phyloP scores from a whole-genome alignment of 1,140 invertebrate genomes.

The Drosophila sp. region DNA sequence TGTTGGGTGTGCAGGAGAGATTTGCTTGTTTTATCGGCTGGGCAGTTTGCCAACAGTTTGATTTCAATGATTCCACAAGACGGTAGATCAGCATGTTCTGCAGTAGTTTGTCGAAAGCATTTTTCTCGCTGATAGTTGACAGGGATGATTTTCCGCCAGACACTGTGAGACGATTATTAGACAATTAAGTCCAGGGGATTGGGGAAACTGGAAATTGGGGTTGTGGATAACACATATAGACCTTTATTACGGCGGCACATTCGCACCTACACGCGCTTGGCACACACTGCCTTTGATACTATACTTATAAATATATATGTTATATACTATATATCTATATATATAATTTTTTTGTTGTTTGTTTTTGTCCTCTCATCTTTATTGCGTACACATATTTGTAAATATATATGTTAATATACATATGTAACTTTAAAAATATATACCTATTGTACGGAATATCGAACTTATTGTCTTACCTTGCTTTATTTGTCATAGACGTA shows the following conservation, averaged over 20 bases:
- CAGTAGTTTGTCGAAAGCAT: neutral
- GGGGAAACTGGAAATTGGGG: neutral
- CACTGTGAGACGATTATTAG: constrained; percentile 4
- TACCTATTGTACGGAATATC: neutral
- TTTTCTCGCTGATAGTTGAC: neutral
- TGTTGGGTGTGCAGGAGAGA: neutral
- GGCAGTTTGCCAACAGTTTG: constrained; percentile 25
- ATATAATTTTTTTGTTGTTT: neutral
- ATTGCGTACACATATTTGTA: neutral
- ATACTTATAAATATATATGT: neutral
- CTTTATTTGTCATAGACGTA: constrained; percentile 68
- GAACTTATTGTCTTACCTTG: constrained; percentile 4
- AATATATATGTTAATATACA: constrained; percentile 1
- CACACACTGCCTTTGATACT: constrained; percentile 14
- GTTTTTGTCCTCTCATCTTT: neutral
- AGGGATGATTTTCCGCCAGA: neutral
- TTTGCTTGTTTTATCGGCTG: neutral
- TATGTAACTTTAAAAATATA: constrained; percentile 2
- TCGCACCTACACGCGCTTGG: constrained; percentile 58
- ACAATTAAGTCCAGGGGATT: neutral
- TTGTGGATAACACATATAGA: neutral
- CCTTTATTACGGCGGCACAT: constrained; percentile 26
- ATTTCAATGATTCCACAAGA: neutral
- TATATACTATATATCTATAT: too few species aligned
- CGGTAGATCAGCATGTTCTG: constrained; percentile 15